Conservation (phyloP, 2,113 vertebrate species). For the Oriolus oriolus region DNA sequence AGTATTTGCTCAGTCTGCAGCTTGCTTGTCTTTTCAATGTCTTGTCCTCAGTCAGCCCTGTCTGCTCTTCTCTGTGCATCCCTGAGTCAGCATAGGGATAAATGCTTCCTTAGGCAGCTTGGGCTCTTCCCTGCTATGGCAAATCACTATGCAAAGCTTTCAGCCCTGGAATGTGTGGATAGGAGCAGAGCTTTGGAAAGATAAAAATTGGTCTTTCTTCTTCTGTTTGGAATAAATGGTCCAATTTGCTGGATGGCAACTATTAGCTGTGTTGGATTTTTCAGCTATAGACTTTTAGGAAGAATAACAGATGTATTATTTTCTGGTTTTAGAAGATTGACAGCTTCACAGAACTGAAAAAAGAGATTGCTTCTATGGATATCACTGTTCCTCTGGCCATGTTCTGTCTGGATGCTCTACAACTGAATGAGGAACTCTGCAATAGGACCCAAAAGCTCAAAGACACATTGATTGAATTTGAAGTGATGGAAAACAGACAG, state of each 20-base stretch:
- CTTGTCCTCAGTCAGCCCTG: background rate
- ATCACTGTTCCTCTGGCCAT: constrained; percentile 82
- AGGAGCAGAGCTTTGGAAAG: background rate
- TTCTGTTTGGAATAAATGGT: background rate
- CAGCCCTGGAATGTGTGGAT: background rate
- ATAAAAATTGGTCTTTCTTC: background rate
- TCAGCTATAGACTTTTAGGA: background rate
- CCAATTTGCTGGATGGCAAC: background rate
- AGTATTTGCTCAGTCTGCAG: background rate
- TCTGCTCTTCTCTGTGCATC: background rate
- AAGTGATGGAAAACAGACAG: constrained; percentile 79
- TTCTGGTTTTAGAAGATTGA: constrained; percentile 76
- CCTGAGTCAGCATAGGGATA: background rate
- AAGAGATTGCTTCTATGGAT: constrained; percentile 80
- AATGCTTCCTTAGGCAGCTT: background rate
- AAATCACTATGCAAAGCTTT: background rate
- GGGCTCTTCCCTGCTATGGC: background rate
- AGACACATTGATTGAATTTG: constrained; percentile 74
- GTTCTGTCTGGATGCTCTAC: constrained; percentile 82
- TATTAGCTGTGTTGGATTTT: background rate
- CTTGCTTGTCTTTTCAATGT: background rate
- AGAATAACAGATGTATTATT: background rate
- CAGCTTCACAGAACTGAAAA: constrained; percentile 68
- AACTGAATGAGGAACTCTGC: constrained; percentile 83
- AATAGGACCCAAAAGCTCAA: constrained; percentile 73